A percentile compares a stretch with the other conserved stretches of the same genome.
Evolutionary conservation across 2,797 vertebrate genomes (phyloP).

Genomic region (Tiaroga cobitis): DNA sequence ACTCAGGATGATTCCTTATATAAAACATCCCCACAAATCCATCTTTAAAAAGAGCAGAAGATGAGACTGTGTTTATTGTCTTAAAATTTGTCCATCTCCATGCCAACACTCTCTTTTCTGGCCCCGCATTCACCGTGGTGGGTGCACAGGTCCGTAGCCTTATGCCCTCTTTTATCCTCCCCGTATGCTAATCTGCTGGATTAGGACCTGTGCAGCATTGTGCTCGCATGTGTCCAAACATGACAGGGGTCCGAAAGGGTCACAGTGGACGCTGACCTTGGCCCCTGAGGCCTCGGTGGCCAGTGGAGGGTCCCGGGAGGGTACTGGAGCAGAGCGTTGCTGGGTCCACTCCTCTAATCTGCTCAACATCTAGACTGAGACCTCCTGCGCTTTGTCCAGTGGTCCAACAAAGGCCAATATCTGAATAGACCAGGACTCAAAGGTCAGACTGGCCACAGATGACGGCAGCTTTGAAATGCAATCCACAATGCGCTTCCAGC

Average conservation of each 20-base stretch:
- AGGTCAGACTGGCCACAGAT: constrained; percentile 75
- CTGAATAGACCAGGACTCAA: constrained; percentile 69
- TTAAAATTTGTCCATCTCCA: constrained; percentile 76
- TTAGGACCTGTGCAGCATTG: constrained; percentile 76
- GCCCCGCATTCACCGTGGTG: constrained; percentile 35
- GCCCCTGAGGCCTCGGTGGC: constrained; percentile 65
- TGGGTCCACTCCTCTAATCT: constrained; percentile 76
- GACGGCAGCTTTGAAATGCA: constrained; percentile 73
- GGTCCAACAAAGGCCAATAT: constrained; percentile 55
- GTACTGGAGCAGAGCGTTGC: constrained; percentile 61
- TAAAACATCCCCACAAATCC: constrained; percentile 76
- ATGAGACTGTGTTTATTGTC: constrained; percentile 57
- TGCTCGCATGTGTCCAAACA: constrained; percentile 85
- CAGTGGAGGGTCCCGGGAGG: constrained; percentile 57
- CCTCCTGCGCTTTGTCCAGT: constrained; percentile 74
- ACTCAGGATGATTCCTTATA: constrained; percentile 77
- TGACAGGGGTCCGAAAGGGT: constrained; percentile 80
- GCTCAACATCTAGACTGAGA: constrained; percentile 73
- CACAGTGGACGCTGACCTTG: constrained; percentile 81
- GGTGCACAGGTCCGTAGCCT: constrained; percentile 67
- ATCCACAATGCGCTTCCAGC: constrained; percentile 60
- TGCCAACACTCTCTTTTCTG: constrained; percentile 70
- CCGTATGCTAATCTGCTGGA: constrained; percentile 83
- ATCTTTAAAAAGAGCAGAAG: constrained; percentile 66
- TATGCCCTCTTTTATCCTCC: constrained; percentile 74